Conservation (phyloP, 2,113 vertebrate genomes). For the Hydropotes inermis region DNA sequence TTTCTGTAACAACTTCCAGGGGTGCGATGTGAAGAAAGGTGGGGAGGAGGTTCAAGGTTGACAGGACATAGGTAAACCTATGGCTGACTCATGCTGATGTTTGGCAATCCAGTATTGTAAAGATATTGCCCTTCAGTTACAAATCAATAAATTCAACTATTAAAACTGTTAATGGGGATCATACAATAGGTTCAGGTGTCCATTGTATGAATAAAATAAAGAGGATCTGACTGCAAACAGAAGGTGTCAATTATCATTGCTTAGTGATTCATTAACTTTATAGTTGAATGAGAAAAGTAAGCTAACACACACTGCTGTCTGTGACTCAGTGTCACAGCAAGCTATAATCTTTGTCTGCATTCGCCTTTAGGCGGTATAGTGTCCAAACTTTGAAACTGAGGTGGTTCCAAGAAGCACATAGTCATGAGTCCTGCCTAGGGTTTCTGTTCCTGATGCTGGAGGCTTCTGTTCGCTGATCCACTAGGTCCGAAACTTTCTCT, state of each 20-base stretch:
- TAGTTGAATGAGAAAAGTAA: neutral
- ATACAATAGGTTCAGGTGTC: neutral
- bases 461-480: neutral
- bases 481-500: neutral
- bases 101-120: neutral
- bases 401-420: accelerated
- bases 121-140: neutral
- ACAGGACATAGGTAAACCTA: neutral
- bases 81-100: neutral
- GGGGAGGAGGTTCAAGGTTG: neutral
- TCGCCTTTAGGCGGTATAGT: neutral
- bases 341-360: accelerated
- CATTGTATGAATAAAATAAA: neutral
- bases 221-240: neutral
- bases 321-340: neutral
- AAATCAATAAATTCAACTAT: neutral
- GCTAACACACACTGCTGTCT: accelerated
- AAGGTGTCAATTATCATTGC: neutral
- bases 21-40: too few relatives aligned
- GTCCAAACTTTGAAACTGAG: neutral
- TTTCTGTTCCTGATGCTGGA: neutral
- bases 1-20: too few relatives aligned
- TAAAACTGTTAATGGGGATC: neutral
- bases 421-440: neutral
- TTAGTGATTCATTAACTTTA: neutral